These are phyloP conservation scores for Mormyrops boulengeri DNA, from an alignment of 2,797 vertebrate species.

Conservation along the genomic window DNA sequence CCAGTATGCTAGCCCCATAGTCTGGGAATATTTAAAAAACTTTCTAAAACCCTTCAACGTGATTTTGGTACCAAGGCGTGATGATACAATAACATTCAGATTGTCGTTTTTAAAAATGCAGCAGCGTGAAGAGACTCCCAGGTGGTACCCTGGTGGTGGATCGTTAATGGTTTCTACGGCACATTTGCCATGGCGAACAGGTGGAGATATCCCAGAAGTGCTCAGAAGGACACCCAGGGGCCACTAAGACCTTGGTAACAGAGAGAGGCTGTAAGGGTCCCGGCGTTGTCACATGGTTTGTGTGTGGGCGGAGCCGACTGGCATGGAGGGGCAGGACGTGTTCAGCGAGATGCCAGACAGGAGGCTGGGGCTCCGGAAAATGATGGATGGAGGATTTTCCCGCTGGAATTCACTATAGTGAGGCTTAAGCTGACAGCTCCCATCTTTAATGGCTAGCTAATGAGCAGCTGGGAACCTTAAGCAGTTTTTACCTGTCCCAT, in stretches of 20 bases:
- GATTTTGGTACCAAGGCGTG: not conserved
- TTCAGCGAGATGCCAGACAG: not conserved
- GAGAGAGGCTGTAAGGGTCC: not conserved
- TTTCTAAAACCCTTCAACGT: not conserved
- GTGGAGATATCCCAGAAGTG: not conserved
- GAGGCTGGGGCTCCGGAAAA: not conserved
- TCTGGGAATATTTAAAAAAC: not conserved
- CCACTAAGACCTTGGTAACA: not conserved
- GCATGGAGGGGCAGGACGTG: not conserved
- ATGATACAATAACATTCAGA: not conserved
- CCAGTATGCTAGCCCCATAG: not conserved
- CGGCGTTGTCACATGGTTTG: not conserved
- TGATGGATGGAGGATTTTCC: not conserved
- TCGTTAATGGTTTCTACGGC: not conserved
- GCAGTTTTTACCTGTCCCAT: not conserved
- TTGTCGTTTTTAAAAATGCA: constrained; percentile 1
- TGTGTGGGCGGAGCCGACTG: not conserved
- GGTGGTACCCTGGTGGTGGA: not conserved
- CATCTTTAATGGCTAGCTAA: constrained; percentile 28
- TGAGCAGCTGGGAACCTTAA: constrained; percentile 16
- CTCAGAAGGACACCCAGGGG: not conserved
- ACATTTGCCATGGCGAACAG: not conserved
- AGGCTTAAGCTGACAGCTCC: constrained; percentile 27
- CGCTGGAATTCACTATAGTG: constrained; percentile 28
- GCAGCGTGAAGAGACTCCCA: not conserved